Evolutionary conservation across 2,797 vertebrate genomes (phyloP), one percentile per base, ranked within the genome.

Genomic region (Phyllotis vaccarum): DNA sequence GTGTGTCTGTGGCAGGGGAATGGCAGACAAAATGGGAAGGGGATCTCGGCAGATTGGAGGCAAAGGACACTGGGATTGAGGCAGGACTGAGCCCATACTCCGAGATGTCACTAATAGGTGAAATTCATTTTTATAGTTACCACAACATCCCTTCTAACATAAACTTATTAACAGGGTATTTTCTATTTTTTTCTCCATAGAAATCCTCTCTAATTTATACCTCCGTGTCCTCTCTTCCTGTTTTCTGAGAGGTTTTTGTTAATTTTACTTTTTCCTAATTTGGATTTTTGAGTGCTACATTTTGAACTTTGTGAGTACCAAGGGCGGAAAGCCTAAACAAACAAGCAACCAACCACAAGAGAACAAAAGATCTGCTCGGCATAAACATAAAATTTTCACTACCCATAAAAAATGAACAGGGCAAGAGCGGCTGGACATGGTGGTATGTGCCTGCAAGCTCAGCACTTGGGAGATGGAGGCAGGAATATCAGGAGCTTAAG

Each of bases 171-270:
- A 78, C 19, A 43, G 31, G 9, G 31, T 40, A 7, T 82, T 95
- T 89, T 89, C 66, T 86, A 2, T 60, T 78, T 27, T 37, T 74
- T 92, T n/a, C 66, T 82, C 43, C 49, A 62, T 62, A 62, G n/a
- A 52, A 58, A 1, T 74, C 52, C 37, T 86, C 29, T 74, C 78
- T 43, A 37, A n/a, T 52, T 80, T 81, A 24, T 21, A 79, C 31
- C n/a, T 89, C 74, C 9, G 9, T 13, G 27, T 40, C 24, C 14
- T 56, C 27, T 27, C 43, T 86, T 87, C 68, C 83, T 93, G 10
- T 54, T 64, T 92, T 85, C 46, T 31, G 34, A 85, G 89, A 70
- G 72, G 62, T 94, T 88, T 88, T 66, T 95, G 82, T 76, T 34
- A 46, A 62, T n/a, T 76, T 82, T 79, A 56, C 83, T 24, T 80